Evolutionary conservation across 2,113 vertebrate genomes (phyloP).

Genomic region (Zootoca vivipara): DNA sequence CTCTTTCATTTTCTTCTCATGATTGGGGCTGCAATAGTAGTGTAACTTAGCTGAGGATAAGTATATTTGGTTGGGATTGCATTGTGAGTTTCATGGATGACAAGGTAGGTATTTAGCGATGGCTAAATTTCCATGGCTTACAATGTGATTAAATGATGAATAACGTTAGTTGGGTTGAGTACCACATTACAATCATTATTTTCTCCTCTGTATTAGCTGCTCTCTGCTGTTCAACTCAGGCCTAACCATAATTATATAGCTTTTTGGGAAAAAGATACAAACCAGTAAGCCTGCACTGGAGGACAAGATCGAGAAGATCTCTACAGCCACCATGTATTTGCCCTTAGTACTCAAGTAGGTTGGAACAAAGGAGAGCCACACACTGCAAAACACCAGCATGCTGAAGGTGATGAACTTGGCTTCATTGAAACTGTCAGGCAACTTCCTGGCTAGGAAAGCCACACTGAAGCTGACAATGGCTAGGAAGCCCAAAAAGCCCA

Average conservation of each 20-base stretch:
- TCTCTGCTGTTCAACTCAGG: neutral
- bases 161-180: too few species aligned
- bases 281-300: neutral
- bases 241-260: neutral
- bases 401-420: conserved; percentile 6
- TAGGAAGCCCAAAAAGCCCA: neutral
- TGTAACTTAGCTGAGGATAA: too few species aligned
- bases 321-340: neutral
- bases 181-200: neutral
- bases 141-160: neutral
- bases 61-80: too few species aligned
- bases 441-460: neutral
- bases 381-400: neutral
- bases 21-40: too few species aligned
- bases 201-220: neutral
- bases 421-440: neutral
- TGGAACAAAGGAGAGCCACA: neutral
- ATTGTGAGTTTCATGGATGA: too few species aligned
- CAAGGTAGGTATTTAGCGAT: too few species aligned
- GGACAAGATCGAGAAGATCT: neutral
- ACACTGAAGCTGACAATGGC: neutral
- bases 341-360: neutral
- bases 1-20: too few species aligned
- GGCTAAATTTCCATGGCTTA: neutral
- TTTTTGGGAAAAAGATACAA: neutral